Percentiles rank a stretch among this genome's conserved stretches.
These are phyloP conservation scores for Leptothorax acervorum DNA, from an alignment of 2,888 invertebrate species.

Conservation along the genomic window DNA sequence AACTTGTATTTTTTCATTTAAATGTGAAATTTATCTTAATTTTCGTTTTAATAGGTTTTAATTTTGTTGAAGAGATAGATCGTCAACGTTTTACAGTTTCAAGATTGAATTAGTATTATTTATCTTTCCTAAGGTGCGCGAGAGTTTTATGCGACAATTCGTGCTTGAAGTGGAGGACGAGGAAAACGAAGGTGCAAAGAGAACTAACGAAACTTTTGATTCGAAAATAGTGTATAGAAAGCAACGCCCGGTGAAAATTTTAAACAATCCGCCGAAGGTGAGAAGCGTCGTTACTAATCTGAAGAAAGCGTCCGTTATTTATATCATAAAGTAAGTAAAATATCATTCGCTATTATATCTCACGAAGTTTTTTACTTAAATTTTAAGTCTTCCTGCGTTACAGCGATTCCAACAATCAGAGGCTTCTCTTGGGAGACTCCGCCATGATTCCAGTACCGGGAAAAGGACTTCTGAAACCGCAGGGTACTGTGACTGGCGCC, in stretches of 20 bases:
- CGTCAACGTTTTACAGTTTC: too few relatives aligned
- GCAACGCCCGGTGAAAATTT: conserved; percentile 93
- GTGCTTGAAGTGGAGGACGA: conserved; percentile 95
- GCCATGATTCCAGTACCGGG: conserved; percentile 96
- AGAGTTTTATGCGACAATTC: conserved; percentile 99
- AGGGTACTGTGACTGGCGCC: conserved; percentile 95
- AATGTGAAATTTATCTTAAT: neutral
- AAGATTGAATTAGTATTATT: neutral
- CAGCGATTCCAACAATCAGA: conserved; percentile 97
- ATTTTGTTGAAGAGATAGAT: neutral
- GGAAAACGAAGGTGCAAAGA: conserved; percentile 87
- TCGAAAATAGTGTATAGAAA: conserved; percentile 93
- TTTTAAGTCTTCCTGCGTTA: conserved; percentile 57
- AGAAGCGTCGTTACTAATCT: conserved; percentile 93
- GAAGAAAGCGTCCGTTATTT: conserved; percentile 93
- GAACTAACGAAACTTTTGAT: conserved; percentile 89
- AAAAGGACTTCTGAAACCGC: conserved; percentile 92
- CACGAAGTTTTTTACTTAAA: neutral
- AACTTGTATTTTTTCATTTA: conserved; percentile 30
- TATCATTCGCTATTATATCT: neutral
- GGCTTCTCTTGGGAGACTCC: conserved; percentile 96
- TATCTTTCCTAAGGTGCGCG: conserved; percentile 90
- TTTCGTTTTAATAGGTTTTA: neutral
- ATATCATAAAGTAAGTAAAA: conserved; percentile 92
- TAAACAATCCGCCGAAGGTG: conserved; percentile 94